Base-by-base conservation (phyloP, 2,113 vertebrate genomes). In the Pterocles gutturalis region DNA sequence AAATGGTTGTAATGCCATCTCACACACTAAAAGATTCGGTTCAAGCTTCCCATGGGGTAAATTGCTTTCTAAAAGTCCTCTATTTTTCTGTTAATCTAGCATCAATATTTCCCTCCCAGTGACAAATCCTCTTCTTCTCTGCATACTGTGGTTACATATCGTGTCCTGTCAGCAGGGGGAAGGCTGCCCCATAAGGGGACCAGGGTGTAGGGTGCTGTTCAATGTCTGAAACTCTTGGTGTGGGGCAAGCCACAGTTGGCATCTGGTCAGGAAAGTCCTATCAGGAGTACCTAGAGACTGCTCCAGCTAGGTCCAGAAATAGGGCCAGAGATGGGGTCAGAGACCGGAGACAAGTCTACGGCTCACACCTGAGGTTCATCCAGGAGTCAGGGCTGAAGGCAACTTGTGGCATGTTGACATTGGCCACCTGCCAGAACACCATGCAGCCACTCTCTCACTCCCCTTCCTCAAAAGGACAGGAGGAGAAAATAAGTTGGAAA, bases 101-200 rank as follows among this genome's bases (percentile, higher is more conserved):
- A 75, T 41, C 22, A 85, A 0, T 70, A 51, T 70, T 70, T 91
- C 17, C 22, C 20, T 85, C 22, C 45, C 38, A 9, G n/a, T 41
- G 65, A 72, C 4, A 2, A 5, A 79, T 43, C 24, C 14, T 69
- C 7, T 4, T 55, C 11, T 89, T 62, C 5, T 57, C 11, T 83
- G 19, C 0, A 2, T 65, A 7, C 13, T 2, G 2, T 38, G 22
- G 22, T 53, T 75, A n/a, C 4, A 17, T 24, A 17, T 1, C 41
- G 8, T 34, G 7, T 76, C 6, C 22, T 43, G 13, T 55, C 34
- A 51, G 29, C 25, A 51, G 29, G 4, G 9, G 6, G 24, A 46
- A 13, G 15, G 38, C 9, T 62, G 11, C 17, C 15, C 18, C 17
- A 5, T 25, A n/a, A 76, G 2, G 4, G 13, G 2, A 1, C 1